Percentiles rank a stretch among this genome's conserved stretches.
Conservation (phyloP, 2,797 vertebrate genomes). For the Thunnus albacares region DNA sequence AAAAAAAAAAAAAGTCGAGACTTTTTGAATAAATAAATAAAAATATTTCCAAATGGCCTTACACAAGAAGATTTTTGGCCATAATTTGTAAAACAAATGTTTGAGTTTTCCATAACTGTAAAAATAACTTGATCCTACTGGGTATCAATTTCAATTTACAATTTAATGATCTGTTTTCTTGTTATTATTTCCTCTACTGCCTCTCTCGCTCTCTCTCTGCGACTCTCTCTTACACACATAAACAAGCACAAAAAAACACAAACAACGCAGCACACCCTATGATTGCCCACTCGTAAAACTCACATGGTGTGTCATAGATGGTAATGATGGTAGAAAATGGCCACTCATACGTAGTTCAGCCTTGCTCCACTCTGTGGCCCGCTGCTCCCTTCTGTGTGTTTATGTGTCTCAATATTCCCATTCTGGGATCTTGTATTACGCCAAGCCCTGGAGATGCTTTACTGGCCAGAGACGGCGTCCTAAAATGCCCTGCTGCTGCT, state of each 20-base stretch:
- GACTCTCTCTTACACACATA: slow-evolving; percentile 3
- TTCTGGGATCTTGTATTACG: slow-evolving; percentile 54
- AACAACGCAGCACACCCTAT: slow-evolving; percentile 10
- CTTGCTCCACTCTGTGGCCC: slow-evolving; percentile 36
- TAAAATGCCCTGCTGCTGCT: slow-evolving; percentile 73
- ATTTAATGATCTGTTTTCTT: slow-evolving; percentile 24
- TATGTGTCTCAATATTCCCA: slow-evolving; percentile 60
- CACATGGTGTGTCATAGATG: slow-evolving; percentile 48
- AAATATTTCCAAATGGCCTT: background rate
- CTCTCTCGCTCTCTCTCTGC: background rate
- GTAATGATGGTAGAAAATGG: slow-evolving; percentile 57
- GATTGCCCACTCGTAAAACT: slow-evolving; percentile 54
- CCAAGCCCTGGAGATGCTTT: slow-evolving; percentile 64
- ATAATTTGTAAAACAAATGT: background rate
- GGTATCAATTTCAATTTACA: slow-evolving; percentile 1
- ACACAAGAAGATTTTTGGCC: background rate
- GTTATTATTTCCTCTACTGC: slow-evolving; percentile 24
- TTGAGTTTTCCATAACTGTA: slow-evolving; percentile 3
- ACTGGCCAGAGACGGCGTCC: slow-evolving; percentile 66
- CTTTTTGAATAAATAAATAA: slow-evolving; percentile 7
- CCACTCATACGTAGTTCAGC: slow-evolving; percentile 46
- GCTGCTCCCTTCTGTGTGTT: slow-evolving; percentile 48
- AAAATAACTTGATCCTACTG: background rate
- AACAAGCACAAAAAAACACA: slow-evolving; percentile 12
- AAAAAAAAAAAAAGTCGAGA: slow-evolving; percentile 10